These are phyloP conservation scores for Melipona beecheii DNA, from an alignment of 2,888 invertebrate genomes.

Conservation along the genomic window DNA sequence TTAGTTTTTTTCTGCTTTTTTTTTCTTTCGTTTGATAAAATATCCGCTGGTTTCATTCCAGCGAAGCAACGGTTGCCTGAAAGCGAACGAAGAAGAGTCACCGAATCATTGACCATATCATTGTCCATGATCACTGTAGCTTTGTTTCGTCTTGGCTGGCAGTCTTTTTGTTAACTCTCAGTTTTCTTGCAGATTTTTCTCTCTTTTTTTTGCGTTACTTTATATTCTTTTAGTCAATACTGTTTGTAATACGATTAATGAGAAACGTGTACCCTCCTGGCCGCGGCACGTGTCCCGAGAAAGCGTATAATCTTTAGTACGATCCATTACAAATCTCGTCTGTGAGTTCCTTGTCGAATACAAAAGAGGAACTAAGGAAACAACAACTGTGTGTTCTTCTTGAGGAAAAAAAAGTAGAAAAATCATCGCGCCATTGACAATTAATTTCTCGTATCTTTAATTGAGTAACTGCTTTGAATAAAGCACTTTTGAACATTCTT, in stretches of 20 bases:
- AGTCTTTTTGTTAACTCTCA: slow-evolving; percentile 79
- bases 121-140: slow-evolving; percentile 16
- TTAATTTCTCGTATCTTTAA: background rate
- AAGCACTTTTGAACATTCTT: background rate
- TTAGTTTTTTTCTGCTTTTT: background rate
- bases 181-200: slow-evolving; percentile 77
- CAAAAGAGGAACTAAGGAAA: background rate
- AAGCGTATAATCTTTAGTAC: slow-evolving; percentile 65
- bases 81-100: slow-evolving; percentile 19
- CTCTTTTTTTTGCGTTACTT: slow-evolving; percentile 63
- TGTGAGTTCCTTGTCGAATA: slow-evolving; percentile 12
- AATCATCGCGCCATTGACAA: slow-evolving; percentile 40
- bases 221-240: slow-evolving; percentile 79
- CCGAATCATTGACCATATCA: background rate
- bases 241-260: slow-evolving; percentile 82
- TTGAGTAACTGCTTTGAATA: background rate
- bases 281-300: slow-evolving; percentile 62
- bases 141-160: slow-evolving; percentile 71
- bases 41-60: background rate
- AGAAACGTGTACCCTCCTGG: slow-evolving; percentile 66
- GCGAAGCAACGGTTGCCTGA: slow-evolving; percentile 12
- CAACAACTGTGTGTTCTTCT: background rate
- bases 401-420: background rate
- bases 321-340: slow-evolving; percentile 20
- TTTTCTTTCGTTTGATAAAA: background rate